Conservation (phyloP, 2,797 vertebrate genomes). For the Spheniscus humboldti region DNA sequence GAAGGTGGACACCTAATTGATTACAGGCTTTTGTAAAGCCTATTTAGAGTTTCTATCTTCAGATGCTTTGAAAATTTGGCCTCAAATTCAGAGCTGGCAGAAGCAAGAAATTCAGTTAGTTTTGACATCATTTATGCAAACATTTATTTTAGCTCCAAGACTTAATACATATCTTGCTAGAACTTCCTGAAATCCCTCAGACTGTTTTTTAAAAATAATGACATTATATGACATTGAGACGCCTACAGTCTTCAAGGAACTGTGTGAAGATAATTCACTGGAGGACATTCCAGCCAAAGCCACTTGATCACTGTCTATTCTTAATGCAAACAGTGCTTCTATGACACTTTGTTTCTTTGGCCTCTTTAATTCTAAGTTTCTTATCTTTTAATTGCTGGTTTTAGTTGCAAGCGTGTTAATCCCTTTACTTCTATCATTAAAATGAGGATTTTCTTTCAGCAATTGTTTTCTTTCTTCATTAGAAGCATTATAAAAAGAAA, state of each 20-base stretch:
- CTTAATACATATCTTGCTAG: not conserved
- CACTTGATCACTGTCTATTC: not conserved
- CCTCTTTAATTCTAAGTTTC: not conserved
- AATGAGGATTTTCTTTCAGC: not conserved
- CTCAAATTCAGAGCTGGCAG: not conserved
- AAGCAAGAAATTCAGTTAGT: not conserved
- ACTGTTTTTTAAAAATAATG: not conserved
- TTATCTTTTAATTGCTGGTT: not conserved
- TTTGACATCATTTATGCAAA: not conserved
- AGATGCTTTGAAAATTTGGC: not conserved
- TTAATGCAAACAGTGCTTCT: not conserved
- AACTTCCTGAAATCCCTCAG: not conserved
- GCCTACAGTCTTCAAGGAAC: not conserved
- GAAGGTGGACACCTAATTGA: not conserved
- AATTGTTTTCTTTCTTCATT: not conserved
- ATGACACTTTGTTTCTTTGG: not conserved
- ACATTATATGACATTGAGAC: not conserved
- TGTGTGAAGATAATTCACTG: not conserved
- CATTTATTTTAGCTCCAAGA: not conserved
- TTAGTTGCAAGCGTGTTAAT: not conserved
- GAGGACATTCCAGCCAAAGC: not conserved
- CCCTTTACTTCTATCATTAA: not conserved
- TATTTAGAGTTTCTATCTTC: not conserved
- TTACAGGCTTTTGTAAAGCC: not conserved
- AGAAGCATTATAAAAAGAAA: not conserved